Percentiles rank a stretch among this genome's conserved stretches.
Evolutionary conservation across 1,140 invertebrate genomes (phyloP).

Genomic region (Cheumatopsyche charites): DNA sequence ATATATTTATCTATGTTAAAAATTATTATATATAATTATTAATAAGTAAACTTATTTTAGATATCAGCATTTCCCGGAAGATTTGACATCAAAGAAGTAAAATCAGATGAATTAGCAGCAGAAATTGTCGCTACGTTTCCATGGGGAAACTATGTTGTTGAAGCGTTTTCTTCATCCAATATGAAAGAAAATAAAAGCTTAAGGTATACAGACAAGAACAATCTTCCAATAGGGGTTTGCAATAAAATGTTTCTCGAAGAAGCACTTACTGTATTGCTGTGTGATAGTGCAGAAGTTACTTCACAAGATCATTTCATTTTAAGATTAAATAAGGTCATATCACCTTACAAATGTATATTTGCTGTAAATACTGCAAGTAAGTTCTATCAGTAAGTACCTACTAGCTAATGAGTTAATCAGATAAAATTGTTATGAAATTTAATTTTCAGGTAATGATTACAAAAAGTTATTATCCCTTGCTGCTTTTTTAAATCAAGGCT

Average conservation of each 20-base stretch:
- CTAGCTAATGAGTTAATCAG: slow-evolving; percentile 37
- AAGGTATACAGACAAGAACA: not conserved
- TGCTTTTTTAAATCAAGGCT: slow-evolving; percentile 59
- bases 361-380: slow-evolving; percentile 57
- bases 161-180: slow-evolving; percentile 53
- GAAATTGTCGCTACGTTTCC: slow-evolving; percentile 63
- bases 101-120: slow-evolving; percentile 52
- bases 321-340: slow-evolving; percentile 71
- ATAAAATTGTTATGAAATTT: not conserved
- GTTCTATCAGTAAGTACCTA: slow-evolving; percentile 15
- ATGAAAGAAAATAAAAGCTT: slow-evolving; percentile 8
- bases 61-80: slow-evolving; percentile 70
- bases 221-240: slow-evolving; percentile 53
- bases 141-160: slow-evolving; percentile 54
- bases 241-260: slow-evolving; percentile 65
- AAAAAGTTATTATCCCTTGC: slow-evolving; percentile 61
- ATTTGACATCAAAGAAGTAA: slow-evolving; percentile 64
- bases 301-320: slow-evolving; percentile 54
- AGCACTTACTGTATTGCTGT: slow-evolving; percentile 66
- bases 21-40: slow-evolving; percentile 49
- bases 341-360: slow-evolving; percentile 76
- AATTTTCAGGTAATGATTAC: not conserved
- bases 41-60: slow-evolving; percentile 55
- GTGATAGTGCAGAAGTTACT: slow-evolving; percentile 64
- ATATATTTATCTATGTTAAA: slow-evolving; percentile 22